Evolutionary conservation across 2,113 vertebrate species (phyloP), one percentile per base, ranked within the genome.

Genomic region (Axis porcinus): DNA sequence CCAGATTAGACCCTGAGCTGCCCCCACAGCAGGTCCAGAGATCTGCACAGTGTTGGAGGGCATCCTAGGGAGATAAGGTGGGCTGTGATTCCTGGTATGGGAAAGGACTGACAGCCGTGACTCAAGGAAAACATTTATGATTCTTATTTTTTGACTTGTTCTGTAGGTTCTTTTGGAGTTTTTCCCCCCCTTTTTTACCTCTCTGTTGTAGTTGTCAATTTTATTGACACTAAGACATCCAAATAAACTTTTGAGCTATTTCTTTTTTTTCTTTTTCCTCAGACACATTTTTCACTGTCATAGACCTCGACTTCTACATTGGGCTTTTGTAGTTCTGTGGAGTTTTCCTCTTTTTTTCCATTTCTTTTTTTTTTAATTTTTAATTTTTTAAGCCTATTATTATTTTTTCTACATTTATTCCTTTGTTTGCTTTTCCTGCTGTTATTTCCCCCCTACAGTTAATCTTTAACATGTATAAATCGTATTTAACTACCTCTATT

Each of bases 21-120:
- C 16, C 9, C 5, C 64, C n/a, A 36, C n/a, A 70, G 64, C 33
- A 36, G n/a, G 64, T 21, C 64, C n/a, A 36, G 64, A 70, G 64
- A 36, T 21, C n/a, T 36, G 64, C 17, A 5, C 33, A 36, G 64
- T 21, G 17, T 36, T 36, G 64, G 33, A 67, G 17, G 33, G 9
- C 64, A 11, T 67, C 64, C 17, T 67, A 36, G 17, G 17, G 9
- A 36, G n/a, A 17, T 11, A 0, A 36, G 64, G n/a, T 21, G 9
- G 0, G 1, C 15, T 21, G 64, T 67, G 64, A 70, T 5, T 70
- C 17, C 64, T 0, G 1, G n/a, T 21, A 11, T 0, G 8, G 16
- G 16, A 70, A 21, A 70, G 64, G 17, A 70, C 64, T 70, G n/a
- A 70, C 8, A 36, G n/a, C 64, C 5, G 64, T 1, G 1, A 70